phyloP scores from a whole-genome alignment of 1,140 invertebrate species.

The Leptinotarsa texana region DNA sequence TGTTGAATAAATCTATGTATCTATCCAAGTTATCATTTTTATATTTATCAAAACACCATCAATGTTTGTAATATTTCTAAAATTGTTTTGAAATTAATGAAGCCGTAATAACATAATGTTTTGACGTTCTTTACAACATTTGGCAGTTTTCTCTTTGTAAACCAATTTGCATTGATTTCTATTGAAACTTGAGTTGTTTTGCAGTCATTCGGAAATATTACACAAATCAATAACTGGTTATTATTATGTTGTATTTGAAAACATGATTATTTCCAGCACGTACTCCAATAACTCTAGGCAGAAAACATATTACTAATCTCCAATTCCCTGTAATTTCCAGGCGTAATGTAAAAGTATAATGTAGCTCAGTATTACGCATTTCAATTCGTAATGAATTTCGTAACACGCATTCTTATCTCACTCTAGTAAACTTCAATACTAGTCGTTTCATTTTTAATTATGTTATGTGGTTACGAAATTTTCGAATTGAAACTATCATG shows the following conservation, averaged over 20 bases:
- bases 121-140: no score
- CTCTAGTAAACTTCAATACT: slow-evolving; percentile 14
- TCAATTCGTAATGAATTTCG: slow-evolving; percentile 8
- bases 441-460: slow-evolving; percentile 10
- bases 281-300: neutral
- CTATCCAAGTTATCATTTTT: no score
- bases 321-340: slow-evolving; percentile 1
- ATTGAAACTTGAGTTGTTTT: no score
- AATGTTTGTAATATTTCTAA: no score
- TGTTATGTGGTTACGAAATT: neutral
- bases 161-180: no score
- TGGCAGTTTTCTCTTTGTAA: no score
- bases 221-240: no score
- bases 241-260: neutral
- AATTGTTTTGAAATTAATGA: no score
- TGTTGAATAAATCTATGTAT: no score
- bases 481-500: neutral
- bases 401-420: slow-evolving; percentile 15
- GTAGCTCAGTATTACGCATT: neutral
- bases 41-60: no score
- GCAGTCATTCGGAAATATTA: no score
- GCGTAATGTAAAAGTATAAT: slow-evolving; percentile 12
- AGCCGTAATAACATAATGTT: no score
- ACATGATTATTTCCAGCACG: slow-evolving; percentile 12
- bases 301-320: neutral